Evolutionary conservation across 2,113 vertebrate genomes (phyloP).

Genomic region (Anarhynchus alexandrinus): DNA sequence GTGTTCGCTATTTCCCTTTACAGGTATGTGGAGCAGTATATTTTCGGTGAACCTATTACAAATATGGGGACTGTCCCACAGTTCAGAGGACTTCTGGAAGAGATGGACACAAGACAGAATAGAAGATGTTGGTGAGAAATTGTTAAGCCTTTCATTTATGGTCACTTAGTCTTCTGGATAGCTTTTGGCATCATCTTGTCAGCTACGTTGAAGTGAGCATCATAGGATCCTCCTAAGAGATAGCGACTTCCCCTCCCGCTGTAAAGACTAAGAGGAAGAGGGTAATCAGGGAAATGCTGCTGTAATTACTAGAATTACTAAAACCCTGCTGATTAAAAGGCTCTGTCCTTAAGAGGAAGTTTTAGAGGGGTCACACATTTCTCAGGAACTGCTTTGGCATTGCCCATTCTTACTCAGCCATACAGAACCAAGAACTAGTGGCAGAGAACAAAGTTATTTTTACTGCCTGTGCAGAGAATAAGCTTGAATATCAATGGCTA

Average conservation of each 20-base stretch:
- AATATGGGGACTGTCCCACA: conserved; percentile 76
- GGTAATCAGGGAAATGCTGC: background rate
- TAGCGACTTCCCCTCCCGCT: background rate
- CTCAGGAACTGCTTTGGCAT: background rate
- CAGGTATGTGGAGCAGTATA: conserved; percentile 82
- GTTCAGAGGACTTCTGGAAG: conserved; percentile 78
- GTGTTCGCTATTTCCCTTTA: background rate
- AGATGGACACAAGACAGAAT: conserved; percentile 75
- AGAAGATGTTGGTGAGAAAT: conserved; percentile 73
- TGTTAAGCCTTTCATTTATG: background rate
- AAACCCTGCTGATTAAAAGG: background rate
- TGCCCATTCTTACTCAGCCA: background rate
- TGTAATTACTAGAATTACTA: background rate
- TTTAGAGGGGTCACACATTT: background rate
- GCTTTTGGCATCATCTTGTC: background rate
- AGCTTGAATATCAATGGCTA: background rate
- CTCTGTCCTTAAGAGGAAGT: background rate
- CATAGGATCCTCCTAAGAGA: background rate
- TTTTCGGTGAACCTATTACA: conserved; percentile 81
- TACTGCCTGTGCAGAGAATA: background rate
- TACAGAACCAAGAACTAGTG: background rate
- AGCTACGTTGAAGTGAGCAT: background rate
- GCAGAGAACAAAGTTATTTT: background rate
- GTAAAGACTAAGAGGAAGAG: background rate
- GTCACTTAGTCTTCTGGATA: background rate